phyloP scores from a whole-genome alignment of 1,140 invertebrate species.

The Gryllus bimaculatus region DNA sequence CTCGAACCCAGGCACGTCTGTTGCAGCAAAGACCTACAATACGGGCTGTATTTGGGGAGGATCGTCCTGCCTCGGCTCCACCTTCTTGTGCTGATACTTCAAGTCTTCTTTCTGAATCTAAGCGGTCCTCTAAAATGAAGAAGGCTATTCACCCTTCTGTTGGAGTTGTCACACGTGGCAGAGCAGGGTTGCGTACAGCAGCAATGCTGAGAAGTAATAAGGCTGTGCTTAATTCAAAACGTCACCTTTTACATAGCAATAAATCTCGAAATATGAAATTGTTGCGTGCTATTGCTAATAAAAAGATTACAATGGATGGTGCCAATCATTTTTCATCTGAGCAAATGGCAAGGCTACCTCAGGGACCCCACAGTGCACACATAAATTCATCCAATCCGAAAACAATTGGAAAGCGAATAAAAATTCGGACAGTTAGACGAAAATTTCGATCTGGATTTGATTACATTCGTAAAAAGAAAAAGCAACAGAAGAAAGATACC shows the following conservation, averaged over 20 bases:
- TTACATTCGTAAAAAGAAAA: slow-evolving; percentile 81
- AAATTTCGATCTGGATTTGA: slow-evolving; percentile 72
- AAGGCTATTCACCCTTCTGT: background rate
- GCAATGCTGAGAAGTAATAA: slow-evolving; percentile 48
- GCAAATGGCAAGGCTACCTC: background rate
- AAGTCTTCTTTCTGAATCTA: background rate
- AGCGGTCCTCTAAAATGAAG: slow-evolving; percentile 4
- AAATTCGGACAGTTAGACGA: slow-evolving; percentile 43
- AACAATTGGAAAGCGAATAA: slow-evolving; percentile 34
- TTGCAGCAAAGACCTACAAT: slow-evolving; percentile 53
- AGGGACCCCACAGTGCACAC: background rate
- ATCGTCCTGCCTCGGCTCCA: slow-evolving; percentile 54
- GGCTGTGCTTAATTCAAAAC: slow-evolving; percentile 40
- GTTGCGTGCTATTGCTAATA: slow-evolving; percentile 41
- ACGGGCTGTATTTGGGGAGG: slow-evolving; percentile 66
- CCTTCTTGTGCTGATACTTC: slow-evolving; percentile 29
- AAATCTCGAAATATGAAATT: slow-evolving; percentile 41
- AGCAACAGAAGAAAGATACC: slow-evolving; percentile 33
- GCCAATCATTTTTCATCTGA: background rate
- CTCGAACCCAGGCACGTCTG: slow-evolving; percentile 62
- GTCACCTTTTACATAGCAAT: slow-evolving; percentile 32
- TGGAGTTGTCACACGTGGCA: slow-evolving; percentile 6
- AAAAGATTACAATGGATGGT: slow-evolving; percentile 26
- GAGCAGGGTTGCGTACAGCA: slow-evolving; percentile 37
- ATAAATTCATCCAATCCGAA: background rate